Conservation (phyloP, 2,888 invertebrate species). For the Diaprepes abbreviatus region DNA sequence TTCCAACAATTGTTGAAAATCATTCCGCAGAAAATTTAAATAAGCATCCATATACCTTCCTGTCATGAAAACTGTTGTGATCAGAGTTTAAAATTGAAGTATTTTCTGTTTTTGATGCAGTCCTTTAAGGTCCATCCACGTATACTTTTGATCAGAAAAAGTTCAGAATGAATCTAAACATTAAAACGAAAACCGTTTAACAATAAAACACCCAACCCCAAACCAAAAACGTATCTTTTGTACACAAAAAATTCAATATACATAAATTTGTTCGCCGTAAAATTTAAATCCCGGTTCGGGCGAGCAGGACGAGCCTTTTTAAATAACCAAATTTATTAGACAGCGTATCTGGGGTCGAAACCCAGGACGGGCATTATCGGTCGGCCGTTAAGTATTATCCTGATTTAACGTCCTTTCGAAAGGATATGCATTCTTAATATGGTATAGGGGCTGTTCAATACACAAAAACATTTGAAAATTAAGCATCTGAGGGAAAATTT, state of each 20-base stretch:
- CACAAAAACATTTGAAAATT: too few relatives aligned
- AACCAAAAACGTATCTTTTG: conserved; percentile 30
- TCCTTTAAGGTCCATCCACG: not conserved
- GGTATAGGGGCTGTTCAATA: conserved; percentile 16
- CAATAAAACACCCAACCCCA: conserved; percentile 31
- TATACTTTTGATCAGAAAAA: not conserved
- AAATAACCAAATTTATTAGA: conserved; percentile 47
- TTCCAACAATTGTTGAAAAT: too few relatives aligned
- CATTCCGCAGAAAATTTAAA: too few relatives aligned
- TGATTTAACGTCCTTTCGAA: conserved; percentile 58
- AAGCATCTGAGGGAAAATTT: too few relatives aligned
- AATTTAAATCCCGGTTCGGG: conserved; percentile 44
- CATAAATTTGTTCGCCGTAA: conserved; percentile 45
- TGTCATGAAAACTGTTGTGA: too few relatives aligned
- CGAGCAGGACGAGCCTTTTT: conserved; percentile 43
- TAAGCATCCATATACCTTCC: too few relatives aligned
- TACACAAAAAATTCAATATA: conserved; percentile 47
- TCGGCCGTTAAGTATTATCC: conserved; percentile 60
- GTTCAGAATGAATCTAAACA: conserved; percentile 11
- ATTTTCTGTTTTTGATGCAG: not conserved
- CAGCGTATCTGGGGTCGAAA: conserved; percentile 33
- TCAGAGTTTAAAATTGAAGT: not conserved
- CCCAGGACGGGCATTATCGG: conserved; percentile 45
- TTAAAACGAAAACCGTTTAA: conserved; percentile 34
- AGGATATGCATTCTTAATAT: conserved; percentile 46